phyloP scores from a whole-genome alignment of 2,113 vertebrate genomes.

The Noctilio leporinus region DNA sequence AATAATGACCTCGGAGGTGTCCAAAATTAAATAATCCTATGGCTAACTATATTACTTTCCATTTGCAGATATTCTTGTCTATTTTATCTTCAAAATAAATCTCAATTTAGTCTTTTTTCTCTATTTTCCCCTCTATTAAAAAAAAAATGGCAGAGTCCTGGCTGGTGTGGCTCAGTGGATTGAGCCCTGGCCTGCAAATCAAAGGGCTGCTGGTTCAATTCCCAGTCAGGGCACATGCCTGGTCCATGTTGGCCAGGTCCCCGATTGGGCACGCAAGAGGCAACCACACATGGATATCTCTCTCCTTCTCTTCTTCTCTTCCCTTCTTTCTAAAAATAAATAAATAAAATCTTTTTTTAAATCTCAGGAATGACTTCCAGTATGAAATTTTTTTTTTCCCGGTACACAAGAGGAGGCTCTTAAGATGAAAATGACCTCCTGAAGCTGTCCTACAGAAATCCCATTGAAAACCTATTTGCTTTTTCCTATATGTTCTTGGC shows the following conservation, averaged over 20 bases:
- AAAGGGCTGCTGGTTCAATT: too few species aligned
- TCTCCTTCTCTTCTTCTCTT: too few species aligned
- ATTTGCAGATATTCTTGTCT: background rate
- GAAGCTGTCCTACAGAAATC: background rate
- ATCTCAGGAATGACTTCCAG: background rate
- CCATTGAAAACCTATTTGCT: background rate
- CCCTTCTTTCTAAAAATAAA: too few species aligned
- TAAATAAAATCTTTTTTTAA: too few species aligned
- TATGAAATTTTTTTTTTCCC: background rate
- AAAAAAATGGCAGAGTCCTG: background rate
- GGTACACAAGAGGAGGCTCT: background rate
- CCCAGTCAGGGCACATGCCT: too few species aligned
- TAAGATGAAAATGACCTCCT: background rate
- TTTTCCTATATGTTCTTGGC: background rate
- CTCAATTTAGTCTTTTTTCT: background rate
- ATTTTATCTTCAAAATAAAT: background rate
- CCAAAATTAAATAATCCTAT: background rate
- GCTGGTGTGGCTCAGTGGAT: too few species aligned
- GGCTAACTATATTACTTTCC: background rate
- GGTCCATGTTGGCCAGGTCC: too few species aligned
- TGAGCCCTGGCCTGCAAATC: too few species aligned
- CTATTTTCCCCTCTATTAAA: background rate
- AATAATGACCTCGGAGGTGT: background rate
- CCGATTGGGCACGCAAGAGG: too few species aligned
- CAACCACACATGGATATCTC: too few species aligned